A percentile compares a stretch with the other conserved stretches of the same genome.
Conservation (phyloP, 2,888 invertebrate species). For the Stenichneumon culpator region DNA sequence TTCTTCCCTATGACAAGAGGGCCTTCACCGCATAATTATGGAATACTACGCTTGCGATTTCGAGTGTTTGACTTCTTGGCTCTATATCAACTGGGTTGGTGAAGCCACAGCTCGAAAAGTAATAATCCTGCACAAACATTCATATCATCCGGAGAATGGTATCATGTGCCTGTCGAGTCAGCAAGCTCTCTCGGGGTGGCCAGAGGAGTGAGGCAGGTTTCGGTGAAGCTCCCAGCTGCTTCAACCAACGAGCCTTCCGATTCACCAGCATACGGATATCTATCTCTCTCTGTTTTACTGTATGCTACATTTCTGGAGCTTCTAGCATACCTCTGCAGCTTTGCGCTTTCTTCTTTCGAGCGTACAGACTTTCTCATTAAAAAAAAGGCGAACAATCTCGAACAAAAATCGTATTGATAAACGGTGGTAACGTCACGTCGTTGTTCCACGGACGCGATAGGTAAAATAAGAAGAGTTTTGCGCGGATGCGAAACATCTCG, state of each 20-base stretch:
- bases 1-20: conserved; percentile 49
- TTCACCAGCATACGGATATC: conserved; percentile 6
- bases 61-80: conserved; percentile 72
- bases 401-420: conserved; percentile 17
- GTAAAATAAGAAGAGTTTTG: background rate
- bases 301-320: conserved; percentile 15
- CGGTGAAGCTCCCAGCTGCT: conserved; percentile 18
- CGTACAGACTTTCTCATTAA: background rate
- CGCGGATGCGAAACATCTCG: background rate
- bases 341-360: conserved; percentile 21
- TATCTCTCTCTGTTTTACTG: background rate
- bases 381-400: background rate
- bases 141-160: conserved; percentile 60
- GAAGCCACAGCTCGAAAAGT: conserved; percentile 65
- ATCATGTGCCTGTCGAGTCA: conserved; percentile 65
- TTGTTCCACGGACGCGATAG: background rate
- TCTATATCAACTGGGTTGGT: conserved; percentile 63
- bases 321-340: conserved; percentile 3
- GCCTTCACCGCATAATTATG: conserved; percentile 70
- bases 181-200: conserved; percentile 50
- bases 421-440: conserved; percentile 5
- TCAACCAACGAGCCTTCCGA: conserved; percentile 25
- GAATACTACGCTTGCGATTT: conserved; percentile 60
- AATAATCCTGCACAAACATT: conserved; percentile 77
- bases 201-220: conserved; percentile 1